Conservation (phyloP, 2,888 invertebrate genomes). For the Petrolisthes cinctipes region DNA sequence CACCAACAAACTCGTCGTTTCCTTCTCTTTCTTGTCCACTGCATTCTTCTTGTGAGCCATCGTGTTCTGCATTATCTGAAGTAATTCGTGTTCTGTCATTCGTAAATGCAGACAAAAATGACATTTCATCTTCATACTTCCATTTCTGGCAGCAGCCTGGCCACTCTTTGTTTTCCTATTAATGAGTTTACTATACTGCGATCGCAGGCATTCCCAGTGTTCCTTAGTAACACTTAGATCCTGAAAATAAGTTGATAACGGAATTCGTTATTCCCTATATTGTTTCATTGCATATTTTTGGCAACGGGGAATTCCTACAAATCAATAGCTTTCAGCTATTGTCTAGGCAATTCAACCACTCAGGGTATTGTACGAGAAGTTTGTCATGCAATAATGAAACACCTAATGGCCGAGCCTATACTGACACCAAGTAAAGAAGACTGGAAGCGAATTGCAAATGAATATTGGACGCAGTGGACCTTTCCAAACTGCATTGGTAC, state of each 20-base stretch:
- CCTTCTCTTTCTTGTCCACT: conserved; percentile 26
- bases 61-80: conserved; percentile 31
- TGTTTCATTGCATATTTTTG: conserved; percentile 37
- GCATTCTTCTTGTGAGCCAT: conserved; percentile 35
- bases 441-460: conserved; percentile 41
- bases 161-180: conserved; percentile 34
- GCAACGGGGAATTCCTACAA: conserved; percentile 37
- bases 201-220: conserved; percentile 36
- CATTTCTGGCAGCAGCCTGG: conserved; percentile 26
- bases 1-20: conserved; percentile 11
- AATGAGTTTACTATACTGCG: conserved; percentile 32
- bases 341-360: conserved; percentile 44
- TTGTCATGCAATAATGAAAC: conserved; percentile 50
- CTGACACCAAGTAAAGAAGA: conserved; percentile 43
- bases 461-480: conserved; percentile 45
- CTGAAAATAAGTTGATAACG: conserved; percentile 32
- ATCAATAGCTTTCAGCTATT: conserved; percentile 34
- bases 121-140: conserved; percentile 45
- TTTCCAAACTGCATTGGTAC: conserved; percentile 46
- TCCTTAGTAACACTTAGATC: conserved; percentile 42
- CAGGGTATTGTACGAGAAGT: conserved; percentile 38
- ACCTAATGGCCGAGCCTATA: conserved; percentile 34
- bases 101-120: conserved; percentile 34
- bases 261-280: conserved; percentile 13
- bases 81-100: conserved; percentile 38